Evolutionary conservation across 2,797 vertebrate genomes (phyloP).

Genomic region (Hypotaenidia philippensis): DNA sequence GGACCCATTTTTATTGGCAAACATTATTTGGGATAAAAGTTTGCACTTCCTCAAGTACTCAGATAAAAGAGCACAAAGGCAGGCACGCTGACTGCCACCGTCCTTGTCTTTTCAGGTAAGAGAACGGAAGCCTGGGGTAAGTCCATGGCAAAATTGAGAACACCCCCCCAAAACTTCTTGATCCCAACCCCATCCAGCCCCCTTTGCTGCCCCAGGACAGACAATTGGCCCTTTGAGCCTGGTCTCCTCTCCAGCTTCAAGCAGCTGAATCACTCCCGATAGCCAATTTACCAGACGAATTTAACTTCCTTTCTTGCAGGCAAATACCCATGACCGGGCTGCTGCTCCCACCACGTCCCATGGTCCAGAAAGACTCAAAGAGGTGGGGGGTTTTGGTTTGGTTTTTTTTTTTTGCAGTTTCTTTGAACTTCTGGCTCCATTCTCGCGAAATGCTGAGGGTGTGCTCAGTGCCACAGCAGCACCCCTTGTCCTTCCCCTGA

Average conservation of each 20-base stretch:
- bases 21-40: conserved; percentile 17
- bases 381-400: neutral
- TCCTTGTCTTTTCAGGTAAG: neutral
- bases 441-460: neutral
- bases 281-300: neutral
- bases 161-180: neutral
- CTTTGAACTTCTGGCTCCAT: neutral
- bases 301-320: neutral
- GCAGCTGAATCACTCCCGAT: neutral
- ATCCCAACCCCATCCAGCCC: neutral
- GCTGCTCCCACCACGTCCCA: neutral
- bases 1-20: conserved; percentile 38
- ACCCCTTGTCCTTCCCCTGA: neutral
- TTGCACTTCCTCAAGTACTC: conserved; percentile 32
- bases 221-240: neutral
- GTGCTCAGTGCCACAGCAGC: neutral
- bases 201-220: neutral
- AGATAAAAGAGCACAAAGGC: neutral
- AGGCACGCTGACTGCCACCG: neutral
- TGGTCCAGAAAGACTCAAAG: neutral
- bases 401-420: neutral
- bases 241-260: neutral
- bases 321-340: neutral
- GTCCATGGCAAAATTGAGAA: neutral
- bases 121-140: neutral